Percentiles rank a stretch among this genome's conserved stretches.
Evolutionary conservation across 2,113 vertebrate genomes (phyloP).

Genomic region (Laterallus jamaicensis): DNA sequence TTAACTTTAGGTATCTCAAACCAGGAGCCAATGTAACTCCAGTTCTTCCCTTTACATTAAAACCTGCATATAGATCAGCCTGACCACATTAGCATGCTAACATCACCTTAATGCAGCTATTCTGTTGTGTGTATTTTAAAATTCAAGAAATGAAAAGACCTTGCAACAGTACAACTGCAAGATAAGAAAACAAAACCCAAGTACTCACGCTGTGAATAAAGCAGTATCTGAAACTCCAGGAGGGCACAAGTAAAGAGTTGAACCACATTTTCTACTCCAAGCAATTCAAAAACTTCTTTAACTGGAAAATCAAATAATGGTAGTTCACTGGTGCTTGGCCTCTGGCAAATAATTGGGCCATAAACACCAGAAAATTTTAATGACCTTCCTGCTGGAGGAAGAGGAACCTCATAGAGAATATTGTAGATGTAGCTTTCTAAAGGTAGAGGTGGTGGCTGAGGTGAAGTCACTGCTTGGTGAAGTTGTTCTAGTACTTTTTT

Average conservation of each 20-base stretch:
- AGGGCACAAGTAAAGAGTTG: slow-evolving; percentile 98
- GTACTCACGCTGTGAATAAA: slow-evolving; percentile 98
- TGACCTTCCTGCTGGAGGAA: slow-evolving; percentile 92
- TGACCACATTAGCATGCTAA: not conserved
- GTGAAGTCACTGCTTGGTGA: slow-evolving; percentile 91
- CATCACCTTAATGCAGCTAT: not conserved
- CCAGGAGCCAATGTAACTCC: not conserved
- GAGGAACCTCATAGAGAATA: slow-evolving; percentile 95
- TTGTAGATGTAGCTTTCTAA: slow-evolving; percentile 99
- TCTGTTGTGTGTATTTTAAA: not conserved
- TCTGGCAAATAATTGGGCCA: slow-evolving; percentile 92
- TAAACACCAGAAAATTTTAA: slow-evolving; percentile 97
- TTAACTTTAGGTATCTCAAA: not conserved
- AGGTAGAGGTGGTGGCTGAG: slow-evolving; percentile 92
- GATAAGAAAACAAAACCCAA: not conserved
- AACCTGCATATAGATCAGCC: not conserved
- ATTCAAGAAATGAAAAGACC: not conserved
- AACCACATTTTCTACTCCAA: slow-evolving; percentile 95
- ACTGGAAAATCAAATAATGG: slow-evolving; percentile 95
- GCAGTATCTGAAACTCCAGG: slow-evolving; percentile 97
- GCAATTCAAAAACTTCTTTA: slow-evolving; percentile 90
- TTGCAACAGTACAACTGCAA: not conserved
- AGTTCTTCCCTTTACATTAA: not conserved
- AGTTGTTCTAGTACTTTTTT: slow-evolving; percentile 92
- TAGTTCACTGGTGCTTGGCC: slow-evolving; percentile 92